Base-by-base conservation (phyloP, 2,888 invertebrate genomes). In the Notodonta dromedarius region DNA sequence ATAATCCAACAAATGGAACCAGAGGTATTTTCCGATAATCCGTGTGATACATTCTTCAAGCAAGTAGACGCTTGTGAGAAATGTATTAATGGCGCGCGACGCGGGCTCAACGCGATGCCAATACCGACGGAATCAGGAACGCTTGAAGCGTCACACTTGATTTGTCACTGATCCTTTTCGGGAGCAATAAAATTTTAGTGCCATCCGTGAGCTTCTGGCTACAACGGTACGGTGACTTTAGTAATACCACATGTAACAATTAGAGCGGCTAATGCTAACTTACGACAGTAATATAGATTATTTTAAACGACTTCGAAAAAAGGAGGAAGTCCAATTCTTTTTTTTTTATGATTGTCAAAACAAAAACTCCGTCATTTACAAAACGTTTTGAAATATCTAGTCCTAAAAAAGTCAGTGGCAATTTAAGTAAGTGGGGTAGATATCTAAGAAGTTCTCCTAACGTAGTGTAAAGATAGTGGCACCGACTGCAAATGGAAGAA, bases 161-260 rank as follows among this genome's bases (percentile, higher is more conserved):
- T 53, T 53, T 53, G 53, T 7, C 53, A 35, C 32, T n/a, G 35
- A 40, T 40, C 14, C 40, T 39, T 55, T 40, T 40, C 14, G 40
- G 40, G 55, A 39, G 55, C 40, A 55, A 55, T 55, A 40, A 55
- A 52, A 52, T 32, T 52, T 52, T 13, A 35, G 35, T 32, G 32
- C 7, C 24, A 8, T 32, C 7, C 52, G 24, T 13, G 32, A 32
- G 52, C 24, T 24, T 35, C 52, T 32, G 52, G 13, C 12, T 0
- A 6, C 52, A 52, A 24, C 13, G 13, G 2, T 6, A 12, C 32
- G 24, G 11, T 13, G 32, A 52, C 52, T 52, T 52, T 52, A 52
- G 9, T 52, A 32, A 13, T 6, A 24, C 51, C 51, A 32, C 13
- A 52, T 52, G 52, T 13, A 32, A 32, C 52, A 52, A 32, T 50